Conservation (phyloP, 2,797 vertebrate species). For the Rallus crepitans region DNA sequence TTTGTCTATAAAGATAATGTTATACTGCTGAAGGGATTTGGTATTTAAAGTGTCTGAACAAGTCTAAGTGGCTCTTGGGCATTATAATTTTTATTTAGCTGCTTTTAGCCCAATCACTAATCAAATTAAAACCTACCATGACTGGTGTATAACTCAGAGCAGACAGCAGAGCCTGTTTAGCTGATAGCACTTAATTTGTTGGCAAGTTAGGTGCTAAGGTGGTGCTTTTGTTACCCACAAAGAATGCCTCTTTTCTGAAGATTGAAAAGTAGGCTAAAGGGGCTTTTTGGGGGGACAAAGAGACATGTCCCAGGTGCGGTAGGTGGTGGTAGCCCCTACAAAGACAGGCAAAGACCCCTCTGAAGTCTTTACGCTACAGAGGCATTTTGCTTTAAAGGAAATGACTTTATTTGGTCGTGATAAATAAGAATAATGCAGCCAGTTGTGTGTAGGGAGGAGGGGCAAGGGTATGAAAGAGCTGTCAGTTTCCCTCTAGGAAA, state of each 20-base stretch:
- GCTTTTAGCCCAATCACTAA: conserved; percentile 66
- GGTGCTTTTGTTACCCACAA: background rate
- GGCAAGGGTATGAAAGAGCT: background rate
- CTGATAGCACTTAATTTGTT: background rate
- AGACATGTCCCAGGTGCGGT: rapidly evolving
- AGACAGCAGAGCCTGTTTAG: background rate
- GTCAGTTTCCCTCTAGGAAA: background rate
- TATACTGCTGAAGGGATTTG: conserved; percentile 59
- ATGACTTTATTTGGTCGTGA: background rate
- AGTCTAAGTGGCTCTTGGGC: conserved; percentile 60
- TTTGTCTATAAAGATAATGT: conserved; percentile 66
- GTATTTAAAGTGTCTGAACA: conserved; percentile 63
- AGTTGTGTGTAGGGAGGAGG: background rate
- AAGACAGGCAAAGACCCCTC: background rate
- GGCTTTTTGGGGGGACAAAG: background rate
- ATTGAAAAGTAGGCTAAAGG: background rate
- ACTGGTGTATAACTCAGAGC: conserved; percentile 7
- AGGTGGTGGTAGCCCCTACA: background rate
- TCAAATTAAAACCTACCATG: conserved; percentile 64
- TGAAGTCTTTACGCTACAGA: background rate
- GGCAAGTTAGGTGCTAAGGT: background rate
- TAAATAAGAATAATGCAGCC: background rate
- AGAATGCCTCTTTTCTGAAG: background rate
- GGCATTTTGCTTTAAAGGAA: background rate
- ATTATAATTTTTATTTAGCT: conserved; percentile 67